These are phyloP conservation scores for Ooceraea biroi DNA, from an alignment of 1,140 invertebrate genomes.

Conservation along the genomic window DNA sequence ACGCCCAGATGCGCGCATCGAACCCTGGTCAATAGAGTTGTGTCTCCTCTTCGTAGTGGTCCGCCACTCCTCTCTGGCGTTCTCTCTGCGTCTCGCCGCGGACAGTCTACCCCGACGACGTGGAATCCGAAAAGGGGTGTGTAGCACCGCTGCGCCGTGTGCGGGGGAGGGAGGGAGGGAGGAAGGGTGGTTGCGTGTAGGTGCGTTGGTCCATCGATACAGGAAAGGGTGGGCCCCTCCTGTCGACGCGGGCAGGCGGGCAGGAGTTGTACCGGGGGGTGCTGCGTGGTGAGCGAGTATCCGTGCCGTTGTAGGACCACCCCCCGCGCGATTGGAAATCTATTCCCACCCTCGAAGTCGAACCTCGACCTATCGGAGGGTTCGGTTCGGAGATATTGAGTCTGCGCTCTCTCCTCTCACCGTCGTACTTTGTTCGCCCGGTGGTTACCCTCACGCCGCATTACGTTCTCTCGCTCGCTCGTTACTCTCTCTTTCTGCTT, in stretches of 20 bases:
- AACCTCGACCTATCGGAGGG: conserved; percentile 87
- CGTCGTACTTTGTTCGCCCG: conserved; percentile 62
- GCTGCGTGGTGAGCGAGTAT: conserved; percentile 68
- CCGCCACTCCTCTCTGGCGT: conserved; percentile 71
- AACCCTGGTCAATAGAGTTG: conserved; percentile 86
- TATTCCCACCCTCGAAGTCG: conserved; percentile 86
- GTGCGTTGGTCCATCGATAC: conserved; percentile 84
- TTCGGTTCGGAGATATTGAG: conserved; percentile 86
- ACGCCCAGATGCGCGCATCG: conserved; percentile 87
- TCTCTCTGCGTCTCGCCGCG: conserved; percentile 42
- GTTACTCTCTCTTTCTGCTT: conserved; percentile 21
- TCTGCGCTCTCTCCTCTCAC: conserved; percentile 83
- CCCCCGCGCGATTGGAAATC: conserved; percentile 86
- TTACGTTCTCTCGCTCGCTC: conserved; percentile 41
- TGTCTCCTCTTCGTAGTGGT: conserved; percentile 75
- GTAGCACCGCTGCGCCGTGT: conserved; percentile 57
- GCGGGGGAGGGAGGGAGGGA: conserved; percentile 66
- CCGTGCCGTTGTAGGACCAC: conserved; percentile 79
- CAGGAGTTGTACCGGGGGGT: conserved; percentile 69
- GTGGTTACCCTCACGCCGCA: conserved; percentile 34
- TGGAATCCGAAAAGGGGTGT: conserved; percentile 71
- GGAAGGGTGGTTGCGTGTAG: conserved; percentile 80
- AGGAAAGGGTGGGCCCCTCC: conserved; percentile 78
- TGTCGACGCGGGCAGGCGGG: conserved; percentile 69
- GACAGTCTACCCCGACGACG: conserved; percentile 65